Evolutionary conservation across 64 coral and sea anemone species (phyloP).

Genomic region (Catalaphyllia jardinei): DNA sequence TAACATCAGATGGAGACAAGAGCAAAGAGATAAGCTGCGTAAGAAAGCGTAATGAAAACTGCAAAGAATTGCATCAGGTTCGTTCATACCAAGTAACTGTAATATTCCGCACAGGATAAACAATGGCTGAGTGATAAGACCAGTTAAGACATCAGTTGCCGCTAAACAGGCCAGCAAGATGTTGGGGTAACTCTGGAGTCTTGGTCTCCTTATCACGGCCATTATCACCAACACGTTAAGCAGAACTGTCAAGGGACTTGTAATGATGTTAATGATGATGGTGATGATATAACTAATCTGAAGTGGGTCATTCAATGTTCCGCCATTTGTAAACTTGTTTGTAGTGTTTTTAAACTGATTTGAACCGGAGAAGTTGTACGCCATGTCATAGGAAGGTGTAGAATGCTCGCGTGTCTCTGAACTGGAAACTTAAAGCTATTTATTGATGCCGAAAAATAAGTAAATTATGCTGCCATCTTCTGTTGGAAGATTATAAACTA

Average conservation of each 20-base stretch:
- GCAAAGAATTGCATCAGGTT: background rate
- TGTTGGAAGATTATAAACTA: no score
- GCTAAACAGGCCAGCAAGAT: slow-evolving; percentile 4
- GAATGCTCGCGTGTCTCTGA: no score
- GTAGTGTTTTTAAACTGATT: no score
- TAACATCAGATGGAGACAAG: background rate
- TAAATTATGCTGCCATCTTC: no score
- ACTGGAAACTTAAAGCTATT: no score
- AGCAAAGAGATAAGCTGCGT: background rate
- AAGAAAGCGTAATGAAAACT: no score
- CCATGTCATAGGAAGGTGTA: no score
- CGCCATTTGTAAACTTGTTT: no score
- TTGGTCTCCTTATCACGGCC: background rate
- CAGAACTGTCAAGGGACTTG: background rate
- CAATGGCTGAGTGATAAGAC: background rate
- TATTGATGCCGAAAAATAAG: no score
- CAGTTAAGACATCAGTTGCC: background rate
- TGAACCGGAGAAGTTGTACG: no score
- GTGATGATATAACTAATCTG: background rate
- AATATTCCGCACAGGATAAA: background rate
- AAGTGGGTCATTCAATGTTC: no score
- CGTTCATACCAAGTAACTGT: background rate
- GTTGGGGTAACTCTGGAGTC: background rate
- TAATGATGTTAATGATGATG: background rate
- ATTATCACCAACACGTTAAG: background rate